These are phyloP conservation scores for Petrolisthes manimaculis DNA, from an alignment of 2,888 invertebrate species.

Conservation along the genomic window DNA sequence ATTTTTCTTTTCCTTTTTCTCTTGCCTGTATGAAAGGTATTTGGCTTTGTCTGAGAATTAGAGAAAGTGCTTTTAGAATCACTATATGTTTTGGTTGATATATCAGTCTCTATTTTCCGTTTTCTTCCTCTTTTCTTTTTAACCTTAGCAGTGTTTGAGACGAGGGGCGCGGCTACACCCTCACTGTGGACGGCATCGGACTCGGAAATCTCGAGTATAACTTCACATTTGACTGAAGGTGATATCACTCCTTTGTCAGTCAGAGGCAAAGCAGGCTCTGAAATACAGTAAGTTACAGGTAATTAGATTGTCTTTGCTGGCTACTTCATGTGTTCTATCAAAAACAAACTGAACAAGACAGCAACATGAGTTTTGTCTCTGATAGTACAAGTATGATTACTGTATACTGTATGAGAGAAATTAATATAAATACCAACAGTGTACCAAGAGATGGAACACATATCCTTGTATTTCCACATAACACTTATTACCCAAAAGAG, in stretches of 20 bases:
- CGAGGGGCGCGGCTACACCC: background rate
- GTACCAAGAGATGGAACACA: too few species aligned
- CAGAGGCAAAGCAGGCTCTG: background rate
- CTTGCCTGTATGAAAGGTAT: background rate
- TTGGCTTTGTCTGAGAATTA: background rate
- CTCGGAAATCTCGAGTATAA: background rate
- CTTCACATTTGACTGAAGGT: background rate
- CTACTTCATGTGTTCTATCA: too few species aligned
- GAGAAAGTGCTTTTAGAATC: background rate
- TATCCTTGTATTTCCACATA: too few species aligned
- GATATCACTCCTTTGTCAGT: background rate
- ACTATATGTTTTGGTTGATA: background rate
- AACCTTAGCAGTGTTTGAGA: background rate
- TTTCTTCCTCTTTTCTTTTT: conserved; percentile 37
- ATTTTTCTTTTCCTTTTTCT: conserved; percentile 39
- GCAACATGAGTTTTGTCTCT: too few species aligned
- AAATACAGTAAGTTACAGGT: background rate
- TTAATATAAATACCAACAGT: too few species aligned
- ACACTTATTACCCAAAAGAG: too few species aligned
- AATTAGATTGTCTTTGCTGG: too few species aligned
- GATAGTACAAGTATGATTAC: too few species aligned
- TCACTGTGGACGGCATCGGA: background rate
- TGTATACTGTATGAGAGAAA: too few species aligned
- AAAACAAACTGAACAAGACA: too few species aligned
- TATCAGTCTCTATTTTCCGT: conserved; percentile 16